Base-by-base conservation (phyloP, 2,113 vertebrate genomes). In the Campylomormyrus numenius region DNA sequence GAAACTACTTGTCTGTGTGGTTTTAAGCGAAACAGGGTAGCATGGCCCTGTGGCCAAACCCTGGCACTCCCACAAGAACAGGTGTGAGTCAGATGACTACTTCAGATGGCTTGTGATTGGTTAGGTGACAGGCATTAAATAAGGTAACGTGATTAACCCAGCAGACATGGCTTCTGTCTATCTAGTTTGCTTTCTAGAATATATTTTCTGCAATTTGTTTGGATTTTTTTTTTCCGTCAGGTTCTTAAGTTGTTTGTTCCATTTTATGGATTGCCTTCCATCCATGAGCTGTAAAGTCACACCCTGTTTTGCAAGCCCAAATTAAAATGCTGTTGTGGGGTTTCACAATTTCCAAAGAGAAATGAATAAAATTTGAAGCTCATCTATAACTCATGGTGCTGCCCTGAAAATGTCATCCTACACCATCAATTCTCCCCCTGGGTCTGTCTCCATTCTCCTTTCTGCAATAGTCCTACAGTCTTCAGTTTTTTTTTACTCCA, bases 401-500 rank as follows among this genome's bases (percentile, higher is more conserved):
- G 95, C 94, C 95, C 96, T 93, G 95, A 96, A 96, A 96, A 94
- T 94, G 95, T 96, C 95, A 96, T 91, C 15, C 88, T 19, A 94
- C 92, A 90, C 90, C 92, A 90, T 86, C 90, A 88, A 56, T 88
- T 92, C 92, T 94, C 95, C 95, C 95, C 31, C 45, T 92, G 94
- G 94, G 93, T 93, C 90, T 50, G 91, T 90, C 50, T 77, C 84
- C 58, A 45, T 62, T 70, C 42, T 87, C 56, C 53, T 88, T 35
- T 46, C 89, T 90, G 84, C 85, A 46, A 49, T 83, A 66, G 50
- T 53, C 45, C 58, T 50, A 83, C 27, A 42, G 7, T 62, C 46
- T 84, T 89, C 21, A 86, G 8, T 17, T 52, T 48, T 10, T 10
- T 80, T 15, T 52, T 24, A n/a, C 17, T 35, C 2, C 24, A 50